Percentiles rank a stretch among this genome's conserved stretches.
phyloP scores from a whole-genome alignment of 2,113 vertebrate genomes.

The Condylura cristata region DNA sequence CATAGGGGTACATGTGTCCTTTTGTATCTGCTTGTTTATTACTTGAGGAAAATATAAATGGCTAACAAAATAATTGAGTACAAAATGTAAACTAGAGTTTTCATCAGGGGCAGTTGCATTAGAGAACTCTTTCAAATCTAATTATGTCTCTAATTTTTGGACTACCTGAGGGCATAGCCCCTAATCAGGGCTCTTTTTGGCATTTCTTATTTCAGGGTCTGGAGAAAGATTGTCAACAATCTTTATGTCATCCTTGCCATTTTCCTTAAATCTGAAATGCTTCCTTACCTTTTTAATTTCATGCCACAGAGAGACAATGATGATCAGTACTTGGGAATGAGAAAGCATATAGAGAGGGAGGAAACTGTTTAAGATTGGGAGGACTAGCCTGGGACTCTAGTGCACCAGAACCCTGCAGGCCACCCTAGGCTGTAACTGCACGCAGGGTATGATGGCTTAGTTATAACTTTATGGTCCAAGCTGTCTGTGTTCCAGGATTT shows the following conservation, averaged over 20 bases:
- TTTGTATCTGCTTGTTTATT: background rate
- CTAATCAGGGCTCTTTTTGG: background rate
- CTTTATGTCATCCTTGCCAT: background rate
- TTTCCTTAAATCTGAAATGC: background rate
- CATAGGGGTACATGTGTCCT: too few relatives aligned
- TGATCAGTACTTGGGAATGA: background rate
- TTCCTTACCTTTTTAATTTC: background rate
- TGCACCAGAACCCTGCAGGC: background rate
- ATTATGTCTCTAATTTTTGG: background rate
- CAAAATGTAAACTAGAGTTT: background rate
- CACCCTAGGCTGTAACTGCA: background rate
- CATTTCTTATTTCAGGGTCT: background rate
- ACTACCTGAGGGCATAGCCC: background rate
- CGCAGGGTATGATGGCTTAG: background rate
- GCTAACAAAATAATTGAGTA: background rate
- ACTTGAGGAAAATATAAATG: background rate
- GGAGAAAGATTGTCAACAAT: background rate
- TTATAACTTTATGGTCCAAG: background rate
- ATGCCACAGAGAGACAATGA: background rate
- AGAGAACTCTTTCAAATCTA: background rate
- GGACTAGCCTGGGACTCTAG: background rate
- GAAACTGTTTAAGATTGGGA: background rate
- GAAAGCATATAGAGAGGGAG: background rate
- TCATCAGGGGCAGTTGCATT: background rate
- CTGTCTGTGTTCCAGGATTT: background rate